phyloP scores from a whole-genome alignment of 1,140 invertebrate genomes.

The Metopolophium dirhodum region DNA sequence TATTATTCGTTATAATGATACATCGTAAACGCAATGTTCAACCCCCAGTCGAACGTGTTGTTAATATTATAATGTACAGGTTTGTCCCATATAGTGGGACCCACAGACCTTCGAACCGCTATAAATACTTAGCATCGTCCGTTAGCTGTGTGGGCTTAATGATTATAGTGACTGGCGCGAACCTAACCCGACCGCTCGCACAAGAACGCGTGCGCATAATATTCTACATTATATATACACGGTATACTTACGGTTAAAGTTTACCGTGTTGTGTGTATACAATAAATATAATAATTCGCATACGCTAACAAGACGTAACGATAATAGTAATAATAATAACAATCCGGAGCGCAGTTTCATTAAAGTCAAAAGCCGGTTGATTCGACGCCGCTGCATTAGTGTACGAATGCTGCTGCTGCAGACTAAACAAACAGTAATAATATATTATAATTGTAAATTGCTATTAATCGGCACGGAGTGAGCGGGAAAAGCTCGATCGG shows the following conservation, averaged over 20 bases:
- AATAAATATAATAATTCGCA: background rate
- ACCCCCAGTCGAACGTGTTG: background rate
- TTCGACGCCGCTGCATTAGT: background rate
- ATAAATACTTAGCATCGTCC: background rate
- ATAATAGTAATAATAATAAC: conserved; percentile 6
- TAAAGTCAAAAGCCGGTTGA: background rate
- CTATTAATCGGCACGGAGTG: background rate
- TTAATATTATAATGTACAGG: too few species aligned
- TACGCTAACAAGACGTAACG: background rate
- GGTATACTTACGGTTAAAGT: background rate
- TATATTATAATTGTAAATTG: conserved; percentile 35
- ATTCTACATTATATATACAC: background rate
- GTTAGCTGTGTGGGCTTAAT: too few species aligned
- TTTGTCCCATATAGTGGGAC: background rate
- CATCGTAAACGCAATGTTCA: too few species aligned
- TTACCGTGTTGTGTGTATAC: background rate
- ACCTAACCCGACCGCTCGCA: background rate
- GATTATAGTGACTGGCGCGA: background rate
- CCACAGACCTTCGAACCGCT: background rate
- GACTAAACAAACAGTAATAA: background rate
- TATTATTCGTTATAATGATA: too few species aligned
- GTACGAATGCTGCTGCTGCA: background rate
- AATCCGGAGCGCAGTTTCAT: background rate
- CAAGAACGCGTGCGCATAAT: background rate
- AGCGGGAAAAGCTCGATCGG: background rate